Percentiles rank a stretch among this genome's conserved stretches.
phyloP scores from a whole-genome alignment of 1,140 invertebrate genomes.

The Homarus americanus region DNA sequence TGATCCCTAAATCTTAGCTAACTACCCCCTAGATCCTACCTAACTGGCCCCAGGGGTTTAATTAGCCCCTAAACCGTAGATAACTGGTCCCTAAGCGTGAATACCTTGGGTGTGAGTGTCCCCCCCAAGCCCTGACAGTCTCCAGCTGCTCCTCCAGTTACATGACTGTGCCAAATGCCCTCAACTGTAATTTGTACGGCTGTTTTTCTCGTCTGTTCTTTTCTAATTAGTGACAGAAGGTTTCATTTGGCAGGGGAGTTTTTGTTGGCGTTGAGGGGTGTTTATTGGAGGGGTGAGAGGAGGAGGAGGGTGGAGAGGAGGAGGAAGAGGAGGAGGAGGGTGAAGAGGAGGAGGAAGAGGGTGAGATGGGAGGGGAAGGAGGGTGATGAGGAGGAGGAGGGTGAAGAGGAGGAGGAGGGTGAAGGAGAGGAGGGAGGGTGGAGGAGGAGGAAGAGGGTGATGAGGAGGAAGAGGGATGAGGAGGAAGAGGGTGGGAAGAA shows the following conservation, averaged over 20 bases:
- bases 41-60: no score
- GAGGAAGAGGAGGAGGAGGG: no score
- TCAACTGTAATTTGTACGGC: neutral
- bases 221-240: neutral
- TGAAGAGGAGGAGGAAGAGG: no score
- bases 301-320: no score
- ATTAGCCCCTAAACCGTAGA: no score
- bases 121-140: neutral
- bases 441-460: neutral
- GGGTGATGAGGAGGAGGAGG: neutral
- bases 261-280: neutral
- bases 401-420: neutral
- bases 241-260: neutral
- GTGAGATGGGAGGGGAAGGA: neutral
- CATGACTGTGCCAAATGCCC: neutral
- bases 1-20: no score
- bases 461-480: neutral
- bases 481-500: neutral
- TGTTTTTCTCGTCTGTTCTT: neutral
- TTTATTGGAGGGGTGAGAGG: neutral
- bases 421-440: neutral
- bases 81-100: no score
- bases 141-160: neutral
- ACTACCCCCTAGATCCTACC: no score
- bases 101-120: no score